phyloP scores from a whole-genome alignment of 35 echinoderm and acorn worm genomes.

The Anneissia japonica region DNA sequence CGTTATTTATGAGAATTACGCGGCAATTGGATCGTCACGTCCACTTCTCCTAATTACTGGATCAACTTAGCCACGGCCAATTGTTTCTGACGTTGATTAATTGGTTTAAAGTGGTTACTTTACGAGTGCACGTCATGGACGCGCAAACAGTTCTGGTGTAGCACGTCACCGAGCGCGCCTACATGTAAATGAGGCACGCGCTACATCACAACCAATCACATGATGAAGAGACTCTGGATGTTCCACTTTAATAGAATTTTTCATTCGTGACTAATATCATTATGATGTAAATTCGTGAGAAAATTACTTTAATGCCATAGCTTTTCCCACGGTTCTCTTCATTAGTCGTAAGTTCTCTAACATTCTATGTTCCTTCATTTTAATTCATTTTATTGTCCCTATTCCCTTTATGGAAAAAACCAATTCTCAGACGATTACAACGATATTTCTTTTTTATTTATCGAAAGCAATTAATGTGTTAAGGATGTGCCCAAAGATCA shows the following conservation, averaged over 20 bases:
- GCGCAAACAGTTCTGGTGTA: not conserved
- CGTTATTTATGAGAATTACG: not conserved
- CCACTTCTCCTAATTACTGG: not conserved
- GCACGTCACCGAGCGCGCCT: not conserved
- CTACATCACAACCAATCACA: not conserved
- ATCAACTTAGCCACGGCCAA: not conserved
- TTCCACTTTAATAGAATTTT: too few species aligned
- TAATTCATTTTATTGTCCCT: not conserved
- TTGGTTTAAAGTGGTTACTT: not conserved
- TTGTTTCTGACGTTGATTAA: not conserved
- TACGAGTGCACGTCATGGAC: not conserved
- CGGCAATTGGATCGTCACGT: not conserved
- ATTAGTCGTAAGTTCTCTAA: not conserved
- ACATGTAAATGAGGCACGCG: not conserved
- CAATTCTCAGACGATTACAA: not conserved
- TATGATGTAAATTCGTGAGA: too few species aligned
- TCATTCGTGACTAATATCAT: too few species aligned
- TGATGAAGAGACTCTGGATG: too few species aligned
- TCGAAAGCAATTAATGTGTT: too few species aligned
- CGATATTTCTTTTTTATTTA: not conserved
- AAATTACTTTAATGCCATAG: not conserved
- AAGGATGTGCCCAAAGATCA: too few species aligned
- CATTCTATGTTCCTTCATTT: not conserved
- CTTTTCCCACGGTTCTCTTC: not conserved
- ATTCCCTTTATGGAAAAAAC: not conserved